Evolutionary conservation across 2,113 vertebrate species (phyloP).

Genomic region (Bambusicola thoracicus): DNA sequence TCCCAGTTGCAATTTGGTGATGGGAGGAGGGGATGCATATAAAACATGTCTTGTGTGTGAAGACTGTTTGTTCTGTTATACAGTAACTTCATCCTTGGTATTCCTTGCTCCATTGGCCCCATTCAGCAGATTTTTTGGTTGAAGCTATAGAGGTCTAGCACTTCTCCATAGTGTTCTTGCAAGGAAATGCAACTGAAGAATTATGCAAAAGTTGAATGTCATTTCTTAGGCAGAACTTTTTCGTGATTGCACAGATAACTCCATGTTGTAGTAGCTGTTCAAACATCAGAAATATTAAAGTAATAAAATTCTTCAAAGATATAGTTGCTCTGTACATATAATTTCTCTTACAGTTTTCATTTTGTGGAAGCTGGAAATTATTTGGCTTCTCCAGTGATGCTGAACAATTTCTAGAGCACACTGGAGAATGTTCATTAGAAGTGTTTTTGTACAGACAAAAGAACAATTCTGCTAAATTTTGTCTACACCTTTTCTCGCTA

Average conservation of each 20-base stretch:
- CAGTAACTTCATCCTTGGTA: constrained; percentile 44
- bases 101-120: neutral
- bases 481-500: neutral
- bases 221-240: neutral
- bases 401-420: neutral
- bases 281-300: neutral
- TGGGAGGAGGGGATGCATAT: constrained; percentile 2
- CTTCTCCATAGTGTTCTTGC: neutral
- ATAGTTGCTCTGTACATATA: neutral
- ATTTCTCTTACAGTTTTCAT: neutral
- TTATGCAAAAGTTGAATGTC: neutral
- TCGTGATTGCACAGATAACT: constrained; percentile 28
- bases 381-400: neutral
- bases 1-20: neutral
- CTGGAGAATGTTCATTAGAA: neutral
- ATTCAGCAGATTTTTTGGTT: constrained; percentile 28
- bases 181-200: neutral
- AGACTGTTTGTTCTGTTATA: constrained; percentile 32
- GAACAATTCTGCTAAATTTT: neutral
- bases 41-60: constrained; percentile 21
- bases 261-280: neutral
- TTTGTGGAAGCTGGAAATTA: neutral
- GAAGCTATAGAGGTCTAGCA: neutral
- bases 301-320: neutral
- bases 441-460: neutral